phyloP scores from a whole-genome alignment of 2,888 invertebrate species.

The Cosmorhoe ocellata region DNA sequence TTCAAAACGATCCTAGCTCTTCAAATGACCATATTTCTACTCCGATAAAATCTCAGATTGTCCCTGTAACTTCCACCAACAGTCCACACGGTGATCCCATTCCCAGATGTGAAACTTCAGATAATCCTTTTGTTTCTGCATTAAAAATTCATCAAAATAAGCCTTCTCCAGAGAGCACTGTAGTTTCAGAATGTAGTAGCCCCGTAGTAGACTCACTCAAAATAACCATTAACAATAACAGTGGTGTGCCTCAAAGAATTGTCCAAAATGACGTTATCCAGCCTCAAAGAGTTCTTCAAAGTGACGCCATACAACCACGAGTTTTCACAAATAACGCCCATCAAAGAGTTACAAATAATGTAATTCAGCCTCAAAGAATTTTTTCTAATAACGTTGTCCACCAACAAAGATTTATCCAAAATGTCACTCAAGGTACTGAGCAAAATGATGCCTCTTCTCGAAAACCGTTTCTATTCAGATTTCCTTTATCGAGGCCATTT shows the following conservation, averaged over 20 bases:
- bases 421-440: background rate
- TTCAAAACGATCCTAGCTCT: background rate
- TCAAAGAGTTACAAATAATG: too few relatives aligned
- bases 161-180: background rate
- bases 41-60: background rate
- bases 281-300: background rate
- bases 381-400: background rate
- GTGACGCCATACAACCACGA: background rate
- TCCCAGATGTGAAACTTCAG: background rate
- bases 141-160: background rate
- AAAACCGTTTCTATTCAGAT: conserved; percentile 1
- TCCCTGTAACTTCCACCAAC: background rate
- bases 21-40: background rate
- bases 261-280: conserved; percentile 9
- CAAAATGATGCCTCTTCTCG: background rate
- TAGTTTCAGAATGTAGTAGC: background rate
- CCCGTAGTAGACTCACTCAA: conserved; percentile 1
- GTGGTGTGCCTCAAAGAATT: too few relatives aligned
- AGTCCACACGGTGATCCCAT: background rate
- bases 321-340: too few relatives aligned
- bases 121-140: background rate
- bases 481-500: conserved; percentile 4
- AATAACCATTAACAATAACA: conserved; percentile 14
- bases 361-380: background rate
- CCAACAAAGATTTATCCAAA: background rate